Percentiles rank a stretch among this genome's conserved stretches.
Evolutionary conservation across 2,797 vertebrate species (phyloP).

Genomic region (Pyrocephalus nanus): DNA sequence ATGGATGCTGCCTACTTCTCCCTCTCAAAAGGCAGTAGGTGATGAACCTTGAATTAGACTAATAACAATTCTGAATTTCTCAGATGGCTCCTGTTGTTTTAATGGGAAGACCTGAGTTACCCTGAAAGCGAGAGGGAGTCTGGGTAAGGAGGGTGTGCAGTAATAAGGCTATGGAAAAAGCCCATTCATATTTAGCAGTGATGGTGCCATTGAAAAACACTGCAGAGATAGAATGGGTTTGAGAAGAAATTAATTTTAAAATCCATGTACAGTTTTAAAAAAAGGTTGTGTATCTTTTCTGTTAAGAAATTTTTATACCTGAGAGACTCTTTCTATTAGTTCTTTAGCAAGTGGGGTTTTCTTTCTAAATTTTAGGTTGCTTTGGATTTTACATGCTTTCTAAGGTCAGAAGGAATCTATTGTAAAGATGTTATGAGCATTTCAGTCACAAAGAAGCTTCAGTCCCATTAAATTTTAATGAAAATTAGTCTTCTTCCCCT

Average conservation of each 20-base stretch:
- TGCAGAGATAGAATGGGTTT: not conserved
- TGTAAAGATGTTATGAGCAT: not conserved
- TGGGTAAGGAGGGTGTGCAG: not conserved
- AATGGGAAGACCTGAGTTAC: not conserved
- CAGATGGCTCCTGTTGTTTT: not conserved
- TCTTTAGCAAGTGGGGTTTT: not conserved
- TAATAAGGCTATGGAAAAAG: not conserved
- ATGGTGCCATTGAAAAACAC: not conserved
- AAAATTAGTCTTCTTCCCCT: not conserved
- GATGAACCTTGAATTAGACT: not conserved
- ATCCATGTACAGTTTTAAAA: not conserved
- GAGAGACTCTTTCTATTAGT: not conserved
- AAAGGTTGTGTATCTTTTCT: not conserved
- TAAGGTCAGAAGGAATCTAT: not conserved
- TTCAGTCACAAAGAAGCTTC: not conserved
- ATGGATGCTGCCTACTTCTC: accelerated
- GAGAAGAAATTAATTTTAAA: not conserved
- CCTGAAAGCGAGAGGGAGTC: not conserved
- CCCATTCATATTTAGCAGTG: not conserved
- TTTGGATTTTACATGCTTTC: not conserved
- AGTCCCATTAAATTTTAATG: not conserved
- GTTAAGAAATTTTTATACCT: not conserved
- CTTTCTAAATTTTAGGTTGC: not conserved
- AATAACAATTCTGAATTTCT: not conserved
- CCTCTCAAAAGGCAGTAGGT: not conserved